Evolutionary conservation across 2,113 vertebrate genomes (phyloP), one percentile per base, ranked within the genome.

Genomic region (Myrmophylax atrothorax): DNA sequence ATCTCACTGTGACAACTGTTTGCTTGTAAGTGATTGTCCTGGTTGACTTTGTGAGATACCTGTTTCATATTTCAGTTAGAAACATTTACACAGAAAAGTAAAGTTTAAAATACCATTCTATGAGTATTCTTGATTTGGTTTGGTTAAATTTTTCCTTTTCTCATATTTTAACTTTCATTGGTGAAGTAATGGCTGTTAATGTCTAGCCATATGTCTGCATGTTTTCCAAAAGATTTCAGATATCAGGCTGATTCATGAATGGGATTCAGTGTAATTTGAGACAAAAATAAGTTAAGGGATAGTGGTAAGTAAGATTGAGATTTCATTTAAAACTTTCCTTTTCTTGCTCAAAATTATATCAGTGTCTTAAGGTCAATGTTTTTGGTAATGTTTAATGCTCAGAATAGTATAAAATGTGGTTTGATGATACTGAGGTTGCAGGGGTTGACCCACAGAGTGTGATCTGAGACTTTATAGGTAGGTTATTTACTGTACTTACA

Each of bases 161-260:
- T 84, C 0, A 2, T 50, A 29, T 77, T 86, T 63, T 69, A 55
- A 26, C 25, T 76, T 84, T 73, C 6, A 33, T 31, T 75, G 49
- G 13, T 0, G 0, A 77, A 64, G 7, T 52, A 56, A 18, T n/a
- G 53, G 22, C 20, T 42, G 6, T 29, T 70, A 47, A 38, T 62
- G 10, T 74, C 58, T 84, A 67, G 19, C 33, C 17, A 7, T 46
- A 29, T 87, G 14, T 66, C 40, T 75, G 20, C 35, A 16, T 52
- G 7, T 67, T 80, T 93, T 82, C 38, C 20, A 14, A 25, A 73
- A 47, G 14, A 67, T 63, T 83, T 80, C 49, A 35, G 18, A 3
- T 84, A 35, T 18, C 33, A 60, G 19, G 15, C 10, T 46, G 44
- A 37, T 89, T 81, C 8, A 20, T 89, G 8, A 72, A 68, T 58